A percentile compares a stretch with the other conserved stretches of the same genome.
Conservation (phyloP, 1,140 invertebrate genomes). For the Atta cephalotes region DNA sequence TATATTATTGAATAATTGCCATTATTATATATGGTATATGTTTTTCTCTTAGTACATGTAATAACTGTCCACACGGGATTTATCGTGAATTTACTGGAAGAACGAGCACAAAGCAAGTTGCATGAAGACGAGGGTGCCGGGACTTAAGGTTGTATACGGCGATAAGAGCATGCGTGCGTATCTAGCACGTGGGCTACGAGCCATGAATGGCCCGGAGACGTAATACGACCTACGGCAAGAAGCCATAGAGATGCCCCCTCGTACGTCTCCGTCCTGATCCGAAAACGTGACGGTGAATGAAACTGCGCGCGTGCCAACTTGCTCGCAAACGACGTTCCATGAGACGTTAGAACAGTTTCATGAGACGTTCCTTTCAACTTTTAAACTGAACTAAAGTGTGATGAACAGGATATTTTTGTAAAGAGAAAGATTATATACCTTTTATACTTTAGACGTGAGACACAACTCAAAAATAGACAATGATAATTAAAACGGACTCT, state of each 20-base stretch:
- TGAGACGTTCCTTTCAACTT: conserved; percentile 19
- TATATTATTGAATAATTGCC: too few species aligned
- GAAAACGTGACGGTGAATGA: conserved; percentile 76
- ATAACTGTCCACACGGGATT: not conserved
- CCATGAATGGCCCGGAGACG: conserved; percentile 80
- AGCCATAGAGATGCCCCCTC: conserved; percentile 78
- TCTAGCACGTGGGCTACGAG: conserved; percentile 46
- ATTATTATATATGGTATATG: too few species aligned
- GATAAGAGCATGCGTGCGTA: conserved; percentile 51
- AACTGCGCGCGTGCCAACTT: conserved; percentile 60
- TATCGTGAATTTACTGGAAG: not conserved
- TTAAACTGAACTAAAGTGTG: too few species aligned
- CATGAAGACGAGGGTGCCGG: conserved; percentile 13
- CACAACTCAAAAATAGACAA: too few species aligned
- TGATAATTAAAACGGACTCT: too few species aligned
- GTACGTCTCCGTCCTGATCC: conserved; percentile 32
- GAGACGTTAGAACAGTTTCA: conserved; percentile 22
- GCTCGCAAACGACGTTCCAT: not conserved
- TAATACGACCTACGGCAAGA: conserved; percentile 81
- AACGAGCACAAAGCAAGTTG: conserved; percentile 29
- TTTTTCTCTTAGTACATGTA: not conserved
- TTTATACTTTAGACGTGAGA: too few species aligned
- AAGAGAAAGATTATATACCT: not conserved
- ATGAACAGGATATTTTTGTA: not conserved
- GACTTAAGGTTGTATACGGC: conserved; percentile 22